Evolutionary conservation across 2,797 vertebrate genomes (phyloP).

Genomic region (Galagoides demidoff): DNA sequence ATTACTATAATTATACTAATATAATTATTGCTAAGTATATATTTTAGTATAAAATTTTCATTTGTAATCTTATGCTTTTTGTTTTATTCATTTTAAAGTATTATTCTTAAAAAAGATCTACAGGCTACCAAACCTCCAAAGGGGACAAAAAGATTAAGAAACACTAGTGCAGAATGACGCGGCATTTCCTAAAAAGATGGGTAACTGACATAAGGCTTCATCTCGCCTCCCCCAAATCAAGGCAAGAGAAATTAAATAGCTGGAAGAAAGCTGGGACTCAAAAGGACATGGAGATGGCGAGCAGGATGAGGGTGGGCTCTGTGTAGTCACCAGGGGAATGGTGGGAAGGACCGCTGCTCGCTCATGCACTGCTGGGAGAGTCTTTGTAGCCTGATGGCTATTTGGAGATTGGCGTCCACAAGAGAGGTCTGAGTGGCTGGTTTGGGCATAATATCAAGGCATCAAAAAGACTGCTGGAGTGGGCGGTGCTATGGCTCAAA

Average conservation of each 20-base stretch:
- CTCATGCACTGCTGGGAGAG: no score
- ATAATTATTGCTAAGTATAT: neutral
- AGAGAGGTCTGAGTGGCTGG: neutral
- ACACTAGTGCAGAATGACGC: neutral
- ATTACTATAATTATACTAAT: neutral
- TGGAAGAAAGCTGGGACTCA: neutral
- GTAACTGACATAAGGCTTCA: neutral
- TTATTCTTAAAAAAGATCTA: neutral
- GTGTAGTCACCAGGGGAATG: neutral
- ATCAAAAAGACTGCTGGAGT: neutral
- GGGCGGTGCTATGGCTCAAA: neutral
- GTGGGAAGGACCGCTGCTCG: neutral
- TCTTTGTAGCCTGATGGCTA: neutral
- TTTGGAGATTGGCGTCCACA: neutral
- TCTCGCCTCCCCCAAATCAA: neutral
- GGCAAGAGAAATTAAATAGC: neutral
- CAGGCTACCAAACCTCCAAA: neutral
- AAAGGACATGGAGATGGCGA: neutral
- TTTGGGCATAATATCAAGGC: neutral
- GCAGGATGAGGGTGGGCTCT: no score
- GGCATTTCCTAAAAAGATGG: neutral
- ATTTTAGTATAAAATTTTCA: constrained; percentile 14
- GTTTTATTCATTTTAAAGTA: neutral
- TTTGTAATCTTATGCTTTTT: neutral
- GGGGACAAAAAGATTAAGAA: neutral